Conservation (phyloP, 2,797 vertebrate species). For the Danio tinwini region DNA sequence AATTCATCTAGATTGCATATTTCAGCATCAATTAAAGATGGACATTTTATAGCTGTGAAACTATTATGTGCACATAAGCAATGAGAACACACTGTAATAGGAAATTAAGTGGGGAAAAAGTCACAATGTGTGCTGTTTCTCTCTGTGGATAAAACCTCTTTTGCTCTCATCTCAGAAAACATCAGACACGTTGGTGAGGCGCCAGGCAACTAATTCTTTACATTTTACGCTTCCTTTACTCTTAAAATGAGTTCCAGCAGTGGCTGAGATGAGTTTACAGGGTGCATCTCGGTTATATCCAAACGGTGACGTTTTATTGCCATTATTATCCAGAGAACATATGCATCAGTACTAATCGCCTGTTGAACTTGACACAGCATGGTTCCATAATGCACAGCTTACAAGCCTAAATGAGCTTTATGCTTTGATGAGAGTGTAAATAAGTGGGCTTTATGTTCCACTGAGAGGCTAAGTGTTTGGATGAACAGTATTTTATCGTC, state of each 20-base stretch:
- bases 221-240: slow-evolving; percentile 21
- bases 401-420: slow-evolving; percentile 50
- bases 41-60: too few relatives aligned
- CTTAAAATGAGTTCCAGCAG: slow-evolving; percentile 31
- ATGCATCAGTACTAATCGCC: slow-evolving; percentile 34
- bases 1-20: too few relatives aligned
- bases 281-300: slow-evolving; percentile 33
- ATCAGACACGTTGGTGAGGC: not conserved
- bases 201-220: slow-evolving; percentile 19
- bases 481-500: slow-evolving; percentile 51
- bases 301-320: slow-evolving; percentile 23
- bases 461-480: slow-evolving; percentile 50
- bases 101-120: not conserved
- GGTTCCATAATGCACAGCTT: slow-evolving; percentile 16
- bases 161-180: slow-evolving; percentile 12
- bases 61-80: too few relatives aligned
- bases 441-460: slow-evolving; percentile 53
- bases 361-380: slow-evolving; percentile 23
- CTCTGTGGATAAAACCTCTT: not conserved
- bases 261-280: slow-evolving; percentile 28
- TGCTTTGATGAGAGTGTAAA: slow-evolving; percentile 56
- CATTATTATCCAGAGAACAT: slow-evolving; percentile 32
- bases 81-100: too few relatives aligned
- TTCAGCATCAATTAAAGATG: too few relatives aligned
- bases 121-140: not conserved